Percentiles rank a stretch among this genome's conserved stretches.
phyloP scores from a whole-genome alignment of 2,113 vertebrate genomes.

The Menidia beryllina region DNA sequence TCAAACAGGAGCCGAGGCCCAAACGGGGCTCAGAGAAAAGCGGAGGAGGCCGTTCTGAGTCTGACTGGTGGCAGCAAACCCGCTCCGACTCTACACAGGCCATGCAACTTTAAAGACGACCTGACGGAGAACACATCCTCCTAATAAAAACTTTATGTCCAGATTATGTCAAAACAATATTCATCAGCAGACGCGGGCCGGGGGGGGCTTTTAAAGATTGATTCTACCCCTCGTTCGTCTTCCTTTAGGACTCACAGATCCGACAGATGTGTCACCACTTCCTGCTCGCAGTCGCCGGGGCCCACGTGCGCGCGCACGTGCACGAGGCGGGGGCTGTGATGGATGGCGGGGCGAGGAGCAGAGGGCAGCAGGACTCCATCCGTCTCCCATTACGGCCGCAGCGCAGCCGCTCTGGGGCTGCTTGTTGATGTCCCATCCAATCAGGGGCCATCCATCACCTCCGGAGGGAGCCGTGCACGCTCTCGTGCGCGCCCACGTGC shows the following conservation, averaged over 20 bases:
- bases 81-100: neutral
- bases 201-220: constrained; percentile 10
- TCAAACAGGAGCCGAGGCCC: no score
- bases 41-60: no score
- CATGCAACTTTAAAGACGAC: neutral
- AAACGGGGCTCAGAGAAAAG: no score
- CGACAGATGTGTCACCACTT: constrained; percentile 48
- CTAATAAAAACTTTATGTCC: constrained; percentile 9
- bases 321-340: constrained; percentile 47
- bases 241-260: constrained; percentile 5
- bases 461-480: constrained; percentile 33
- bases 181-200: neutral
- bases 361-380: constrained; percentile 65
- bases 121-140: neutral
- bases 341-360: constrained; percentile 58
- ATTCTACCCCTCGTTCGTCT: constrained; percentile 42
- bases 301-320: constrained; percentile 56
- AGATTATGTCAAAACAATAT: constrained; percentile 9
- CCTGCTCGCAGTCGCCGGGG: constrained; percentile 28
- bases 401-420: constrained; percentile 56
- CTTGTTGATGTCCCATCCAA: constrained; percentile 61
- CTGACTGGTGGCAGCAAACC: neutral
- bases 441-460: constrained; percentile 70
- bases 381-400: constrained; percentile 59
- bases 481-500: constrained; percentile 21